Conservation (phyloP, 2,113 vertebrate species). For the Callaeas wilsoni region DNA sequence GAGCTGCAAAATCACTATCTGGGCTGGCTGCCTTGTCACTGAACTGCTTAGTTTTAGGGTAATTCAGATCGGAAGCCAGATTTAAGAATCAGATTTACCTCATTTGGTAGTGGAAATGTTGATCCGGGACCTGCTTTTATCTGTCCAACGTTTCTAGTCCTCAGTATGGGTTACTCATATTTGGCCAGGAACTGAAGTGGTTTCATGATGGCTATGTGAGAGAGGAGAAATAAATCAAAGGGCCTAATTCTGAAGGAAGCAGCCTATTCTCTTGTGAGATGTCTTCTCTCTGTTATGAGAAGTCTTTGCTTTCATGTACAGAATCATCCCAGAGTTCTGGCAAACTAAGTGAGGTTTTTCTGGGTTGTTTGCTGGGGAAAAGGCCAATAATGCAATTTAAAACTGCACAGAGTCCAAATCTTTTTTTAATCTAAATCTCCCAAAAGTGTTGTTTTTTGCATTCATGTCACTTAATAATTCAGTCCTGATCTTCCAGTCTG, state of each 20-base stretch:
- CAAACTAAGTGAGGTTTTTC: background rate
- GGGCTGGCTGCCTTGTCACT: background rate
- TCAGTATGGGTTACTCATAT: background rate
- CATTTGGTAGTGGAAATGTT: background rate
- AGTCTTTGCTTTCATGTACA: background rate
- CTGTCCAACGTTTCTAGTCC: background rate
- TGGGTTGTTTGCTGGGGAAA: conserved; percentile 32
- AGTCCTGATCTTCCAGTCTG: conserved; percentile 21
- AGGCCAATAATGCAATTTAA: conserved; percentile 52
- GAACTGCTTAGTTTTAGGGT: background rate
- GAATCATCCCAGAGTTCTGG: conserved; percentile 12
- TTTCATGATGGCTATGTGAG: background rate
- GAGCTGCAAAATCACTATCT: background rate
- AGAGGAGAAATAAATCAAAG: conserved; percentile 12
- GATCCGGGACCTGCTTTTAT: background rate
- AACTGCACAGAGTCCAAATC: conserved; percentile 5
- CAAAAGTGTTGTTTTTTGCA: background rate
- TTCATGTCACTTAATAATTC: conserved; percentile 58
- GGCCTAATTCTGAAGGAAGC: background rate
- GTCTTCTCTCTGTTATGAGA: background rate
- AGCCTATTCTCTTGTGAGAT: background rate
- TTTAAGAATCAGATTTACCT: background rate
- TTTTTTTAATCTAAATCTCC: conserved; percentile 25
- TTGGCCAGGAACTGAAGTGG: background rate
- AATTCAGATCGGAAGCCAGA: background rate